Conservation (phyloP, 1,140 invertebrate genomes). For the Hycleus phaleratus region DNA sequence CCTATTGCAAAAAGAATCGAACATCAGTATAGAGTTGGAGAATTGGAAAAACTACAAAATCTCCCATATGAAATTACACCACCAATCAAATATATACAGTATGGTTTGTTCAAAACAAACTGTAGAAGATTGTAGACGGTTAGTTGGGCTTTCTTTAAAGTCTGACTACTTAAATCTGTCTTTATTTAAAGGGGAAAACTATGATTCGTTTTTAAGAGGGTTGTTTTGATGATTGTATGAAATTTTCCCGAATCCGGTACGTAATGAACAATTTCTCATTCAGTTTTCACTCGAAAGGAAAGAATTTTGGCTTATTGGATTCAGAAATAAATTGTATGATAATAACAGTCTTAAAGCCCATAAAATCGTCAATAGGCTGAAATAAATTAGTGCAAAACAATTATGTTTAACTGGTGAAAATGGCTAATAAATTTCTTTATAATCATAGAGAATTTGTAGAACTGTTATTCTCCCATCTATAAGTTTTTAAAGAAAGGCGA, state of each 20-base stretch:
- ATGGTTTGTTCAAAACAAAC: conserved; percentile 22
- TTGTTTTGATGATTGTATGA: conserved; percentile 26
- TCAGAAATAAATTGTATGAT: background rate
- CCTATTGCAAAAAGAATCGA: conserved; percentile 44
- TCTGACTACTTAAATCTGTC: conserved; percentile 44
- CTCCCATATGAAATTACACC: conserved; percentile 48
- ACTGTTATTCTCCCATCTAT: too few species aligned
- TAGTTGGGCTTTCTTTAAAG: conserved; percentile 38
- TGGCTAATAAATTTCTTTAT: background rate
- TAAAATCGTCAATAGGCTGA: background rate
- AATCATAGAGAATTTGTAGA: background rate
- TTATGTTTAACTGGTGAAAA: too few species aligned
- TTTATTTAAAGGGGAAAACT: background rate
- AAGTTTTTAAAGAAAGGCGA: too few species aligned
- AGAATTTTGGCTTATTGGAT: background rate
- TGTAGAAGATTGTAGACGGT: conserved; percentile 32
- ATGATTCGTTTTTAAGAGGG: too few species aligned
- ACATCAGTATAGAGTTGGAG: conserved; percentile 51
- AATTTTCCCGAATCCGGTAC: conserved; percentile 28
- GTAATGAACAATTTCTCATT: conserved; percentile 13
- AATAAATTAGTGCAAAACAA: too few species aligned
- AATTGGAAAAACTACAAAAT: conserved; percentile 35
- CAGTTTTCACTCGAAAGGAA: too few species aligned
- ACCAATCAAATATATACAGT: conserved; percentile 47
- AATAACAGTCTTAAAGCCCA: background rate